Percentiles rank a stretch among this genome's conserved stretches.
Conservation (phyloP, 2,888 invertebrate species). For the Clusia tigrina region DNA sequence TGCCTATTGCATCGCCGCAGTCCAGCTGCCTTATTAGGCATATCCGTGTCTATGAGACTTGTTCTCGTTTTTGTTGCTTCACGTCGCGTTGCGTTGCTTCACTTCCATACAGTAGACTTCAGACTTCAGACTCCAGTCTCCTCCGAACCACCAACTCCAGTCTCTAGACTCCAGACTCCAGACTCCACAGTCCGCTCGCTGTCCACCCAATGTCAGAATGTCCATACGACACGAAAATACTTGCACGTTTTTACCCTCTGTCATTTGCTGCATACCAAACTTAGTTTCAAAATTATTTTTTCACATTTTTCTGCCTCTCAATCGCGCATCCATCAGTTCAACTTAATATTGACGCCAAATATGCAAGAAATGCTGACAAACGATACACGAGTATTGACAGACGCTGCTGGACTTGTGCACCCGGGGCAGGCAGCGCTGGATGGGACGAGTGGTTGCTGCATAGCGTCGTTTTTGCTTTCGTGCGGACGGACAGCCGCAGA, state of each 20-base stretch:
- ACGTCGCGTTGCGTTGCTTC: no score
- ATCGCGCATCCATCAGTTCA: slow-evolving; percentile 57
- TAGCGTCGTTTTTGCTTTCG: neutral
- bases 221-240: slow-evolving; percentile 61
- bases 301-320: slow-evolving; percentile 16
- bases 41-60: slow-evolving; percentile 33
- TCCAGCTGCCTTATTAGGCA: slow-evolving; percentile 35
- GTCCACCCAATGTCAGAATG: slow-evolving; percentile 51
- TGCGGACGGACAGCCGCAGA: neutral
- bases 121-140: neutral
- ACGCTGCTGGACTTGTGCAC: neutral
- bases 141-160: neutral
- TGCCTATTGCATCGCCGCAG: slow-evolving; percentile 15
- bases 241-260: slow-evolving; percentile 62
- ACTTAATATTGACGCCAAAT: slow-evolving; percentile 64
- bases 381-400: slow-evolving; percentile 47
- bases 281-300: slow-evolving; percentile 58
- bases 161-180: no score
- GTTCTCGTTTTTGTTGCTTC: no score
- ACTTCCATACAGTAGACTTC: no score
- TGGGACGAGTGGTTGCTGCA: neutral
- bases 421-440: neutral
- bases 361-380: slow-evolving; percentile 63
- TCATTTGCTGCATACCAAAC: slow-evolving; percentile 63
- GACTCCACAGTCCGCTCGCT: slow-evolving; percentile 17